Base-by-base conservation (phyloP, 1,140 invertebrate species). In the Drosophila lacertosa region DNA sequence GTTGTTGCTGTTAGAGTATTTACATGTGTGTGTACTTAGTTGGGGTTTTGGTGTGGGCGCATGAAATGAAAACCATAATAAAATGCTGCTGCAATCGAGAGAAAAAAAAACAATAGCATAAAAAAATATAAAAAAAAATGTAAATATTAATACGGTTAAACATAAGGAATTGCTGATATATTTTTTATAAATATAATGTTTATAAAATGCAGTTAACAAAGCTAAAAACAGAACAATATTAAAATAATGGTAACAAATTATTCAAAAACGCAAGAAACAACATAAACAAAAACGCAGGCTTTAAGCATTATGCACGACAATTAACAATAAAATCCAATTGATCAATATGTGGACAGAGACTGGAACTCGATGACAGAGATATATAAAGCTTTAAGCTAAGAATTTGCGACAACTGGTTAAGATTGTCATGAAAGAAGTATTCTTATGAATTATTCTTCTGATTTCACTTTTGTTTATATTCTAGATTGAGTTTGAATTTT, bases 61-160 rank as follows among this genome's bases (percentile, higher is more conserved):
- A 48, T 50, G 50, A 37, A 47, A 63, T 69, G 10, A 63, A 48
- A 69, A 54, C 50, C 42, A 54, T 16, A n/a, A 26, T 32, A n/a
- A 69, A 69, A 63, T 48, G 29, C 32, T 26, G 63, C 59, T 63
- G 59, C 40, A 64, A 69, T 55, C 22, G 33, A 69, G 22, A 53
- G 53, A 32, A 58, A 55, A 22, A n/a, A 40, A 18, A 63, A 29
- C 16, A 26, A n/a, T 29, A 29, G 35, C 40, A 40, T 26, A 40
- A 51, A 11, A 44, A 37, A 40, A 32, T 22, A 45, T 11, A 3
- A 72, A 42, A 62, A 39, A 67, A 16, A 26, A 11, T 16, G n/a
- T 26, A 33, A 4, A 18, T 24, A 45, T 53, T 53, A n/a, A 18
- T 48, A 58, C 24, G 63, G 32, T 11, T 40, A 7, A 20, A 22